Conservation (phyloP, 2,888 invertebrate genomes). For the Epinotia bilunana region DNA sequence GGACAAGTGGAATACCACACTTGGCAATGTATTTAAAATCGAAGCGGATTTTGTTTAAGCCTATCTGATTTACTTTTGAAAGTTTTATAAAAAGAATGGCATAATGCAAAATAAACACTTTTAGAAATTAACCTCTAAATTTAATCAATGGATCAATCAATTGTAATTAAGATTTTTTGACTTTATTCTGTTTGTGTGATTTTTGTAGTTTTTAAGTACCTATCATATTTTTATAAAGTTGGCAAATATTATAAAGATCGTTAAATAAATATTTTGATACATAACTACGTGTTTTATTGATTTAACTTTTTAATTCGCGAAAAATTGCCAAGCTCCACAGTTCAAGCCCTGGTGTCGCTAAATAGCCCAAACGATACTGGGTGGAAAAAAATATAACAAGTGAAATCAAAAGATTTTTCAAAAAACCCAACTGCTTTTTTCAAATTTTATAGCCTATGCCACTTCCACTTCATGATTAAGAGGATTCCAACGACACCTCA, state of each 20-base stretch:
- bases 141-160: neutral
- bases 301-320: no score
- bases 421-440: no score
- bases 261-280: slow-evolving; percentile 41
- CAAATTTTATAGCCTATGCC: no score
- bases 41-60: neutral
- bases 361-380: no score
- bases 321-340: no score
- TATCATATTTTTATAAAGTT: slow-evolving; percentile 14
- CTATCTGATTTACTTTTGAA: neutral
- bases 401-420: no score
- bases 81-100: neutral
- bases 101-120: neutral
- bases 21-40: neutral
- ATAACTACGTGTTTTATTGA: neutral
- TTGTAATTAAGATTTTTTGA: neutral
- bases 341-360: no score
- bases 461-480: no score
- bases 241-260: slow-evolving; percentile 17
- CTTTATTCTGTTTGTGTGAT: slow-evolving; percentile 30
- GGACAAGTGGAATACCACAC: no score
- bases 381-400: no score
- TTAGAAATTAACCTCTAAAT: neutral
- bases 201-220: slow-evolving; percentile 36
- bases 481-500: no score